Evolutionary conservation across 1,140 invertebrate genomes (phyloP), one percentile per base, ranked within the genome.

Genomic region (Ceratina australensis): DNA sequence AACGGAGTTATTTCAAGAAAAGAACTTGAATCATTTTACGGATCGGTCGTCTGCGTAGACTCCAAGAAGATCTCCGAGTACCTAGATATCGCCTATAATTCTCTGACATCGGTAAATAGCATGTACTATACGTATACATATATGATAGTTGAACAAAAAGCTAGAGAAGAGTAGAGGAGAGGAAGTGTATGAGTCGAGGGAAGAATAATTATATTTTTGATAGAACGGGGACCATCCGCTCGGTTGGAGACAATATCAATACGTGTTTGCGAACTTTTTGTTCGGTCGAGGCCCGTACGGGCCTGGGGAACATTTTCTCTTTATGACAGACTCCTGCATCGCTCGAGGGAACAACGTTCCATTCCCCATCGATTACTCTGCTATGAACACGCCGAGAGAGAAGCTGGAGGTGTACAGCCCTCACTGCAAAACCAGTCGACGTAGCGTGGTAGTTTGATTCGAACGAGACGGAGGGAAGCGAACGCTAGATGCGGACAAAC

Each of bases 321-420:
- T 95, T 28, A 84, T 86, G 82, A 82, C 85, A 12, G 85, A 87
- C 15, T 65, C 79, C 56, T 87, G 85, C 49, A 59, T 87, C 5
- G 57, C 72, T 15, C 81, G 85, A 0, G 85, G 77, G 26, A 83
- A 84, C 15, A 74, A 72, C 16, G 74, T 84, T 49, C 93, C 94
- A 16, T 96, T 95, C 86, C 95, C 95, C 0, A 94, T 96, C 22
- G 95, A 96, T 92, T 96, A 96, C 89, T 95, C 94, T 82, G 95
- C 95, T 13, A 92, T 96, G 71, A 95, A 95, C 89, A 94, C 94
- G 3, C 93, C 95, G 80, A 93, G 94, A 73, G 94, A 94, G 63
- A 94, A 95, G 85, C 85, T 95, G 64, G 95, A 96, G 89, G 94
- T 95, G 74, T 96, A 95, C 86, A 93, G 93, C 74, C 95, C 95